Conservation (phyloP, 1,140 invertebrate species). For the Anagrus nilaparvatae region DNA sequence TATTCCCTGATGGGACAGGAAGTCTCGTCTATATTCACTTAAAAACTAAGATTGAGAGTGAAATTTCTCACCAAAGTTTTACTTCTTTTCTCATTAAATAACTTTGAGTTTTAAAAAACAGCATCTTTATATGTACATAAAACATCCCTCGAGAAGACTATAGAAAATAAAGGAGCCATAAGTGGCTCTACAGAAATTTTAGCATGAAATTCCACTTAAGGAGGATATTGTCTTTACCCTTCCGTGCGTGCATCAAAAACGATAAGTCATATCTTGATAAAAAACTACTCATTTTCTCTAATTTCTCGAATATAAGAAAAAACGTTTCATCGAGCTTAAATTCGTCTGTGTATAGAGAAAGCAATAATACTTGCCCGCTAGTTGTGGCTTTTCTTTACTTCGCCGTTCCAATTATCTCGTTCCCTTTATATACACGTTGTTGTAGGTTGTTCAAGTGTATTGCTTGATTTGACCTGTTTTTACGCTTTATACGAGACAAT, state of each 20-base stretch:
- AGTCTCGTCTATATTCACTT: too few species aligned
- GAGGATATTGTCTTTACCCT: not conserved
- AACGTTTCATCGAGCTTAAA: not conserved
- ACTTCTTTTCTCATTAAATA: too few species aligned
- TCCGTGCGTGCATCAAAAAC: not conserved
- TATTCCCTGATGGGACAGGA: too few species aligned
- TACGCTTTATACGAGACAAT: not conserved
- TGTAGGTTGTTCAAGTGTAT: not conserved
- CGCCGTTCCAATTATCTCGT: conserved; percentile 8
- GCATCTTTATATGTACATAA: too few species aligned
- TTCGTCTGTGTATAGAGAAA: conserved; percentile 4
- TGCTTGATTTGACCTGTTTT: not conserved
- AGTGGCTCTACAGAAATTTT: too few species aligned
- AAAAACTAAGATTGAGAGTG: too few species aligned
- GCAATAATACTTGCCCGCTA: conserved; percentile 8
- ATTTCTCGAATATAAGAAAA: too few species aligned
- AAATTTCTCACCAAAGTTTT: too few species aligned
- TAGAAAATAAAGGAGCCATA: too few species aligned
- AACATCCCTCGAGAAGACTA: too few species aligned
- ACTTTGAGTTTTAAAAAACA: too few species aligned
- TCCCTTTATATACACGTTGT: not conserved
- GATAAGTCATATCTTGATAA: not conserved
- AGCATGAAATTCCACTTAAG: conserved; percentile 7
- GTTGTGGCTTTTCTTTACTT: not conserved
- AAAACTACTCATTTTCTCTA: not conserved